Evolutionary conservation across 2,888 invertebrate genomes (phyloP), one percentile per base, ranked within the genome.

Genomic region (Alloscopus bannaensis): DNA sequence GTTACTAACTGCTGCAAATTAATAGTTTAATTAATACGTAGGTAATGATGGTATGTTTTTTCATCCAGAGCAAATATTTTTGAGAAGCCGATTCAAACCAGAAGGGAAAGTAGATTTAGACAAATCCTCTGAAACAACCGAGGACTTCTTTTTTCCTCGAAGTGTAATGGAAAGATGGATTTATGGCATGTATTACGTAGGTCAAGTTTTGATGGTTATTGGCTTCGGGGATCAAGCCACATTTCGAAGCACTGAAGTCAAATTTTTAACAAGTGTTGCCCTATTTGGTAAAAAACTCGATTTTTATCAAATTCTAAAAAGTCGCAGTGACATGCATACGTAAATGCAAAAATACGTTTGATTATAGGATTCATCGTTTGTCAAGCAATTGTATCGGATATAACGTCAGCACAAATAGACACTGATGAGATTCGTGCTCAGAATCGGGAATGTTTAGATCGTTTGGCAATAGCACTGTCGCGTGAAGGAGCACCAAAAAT

Each of bases 331-430:
- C n/a, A 47, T 55, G 55, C 22, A 31, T 42, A 2, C 8, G 11
- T 64, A n/a, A n/a, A n/a, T n/a, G n/a, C n/a, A n/a, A n/a, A n/a
- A n/a, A n/a, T n/a, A n/a, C n/a, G n/a, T 45, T 28, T 28, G 26
- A 1, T 16, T 29, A 6, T 13, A 83, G 83, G 84, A n/a, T 84
- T 82, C 50, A 71, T 82, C 11, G 64, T 81, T 16, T 42, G 79
- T 22, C 69, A 73, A 36, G 76, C 81, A 22, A 79, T 84, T 26
- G 68, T 82, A 29, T 66, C 84, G 0, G 83, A 84, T 47, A 81
- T 84, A 20, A 83, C 84, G 4, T 83, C 83, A 11, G 81, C 83
- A 42, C 80, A 80, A 59, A 79, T 82, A 4, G 83, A 83, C 26
- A 83, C 66, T n/a, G 82, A 83, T 57, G 83, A 80, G 42, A 62